Evolutionary conservation across 2,113 vertebrate species (phyloP).

Genomic region (Lagenorhynchus albirostris): DNA sequence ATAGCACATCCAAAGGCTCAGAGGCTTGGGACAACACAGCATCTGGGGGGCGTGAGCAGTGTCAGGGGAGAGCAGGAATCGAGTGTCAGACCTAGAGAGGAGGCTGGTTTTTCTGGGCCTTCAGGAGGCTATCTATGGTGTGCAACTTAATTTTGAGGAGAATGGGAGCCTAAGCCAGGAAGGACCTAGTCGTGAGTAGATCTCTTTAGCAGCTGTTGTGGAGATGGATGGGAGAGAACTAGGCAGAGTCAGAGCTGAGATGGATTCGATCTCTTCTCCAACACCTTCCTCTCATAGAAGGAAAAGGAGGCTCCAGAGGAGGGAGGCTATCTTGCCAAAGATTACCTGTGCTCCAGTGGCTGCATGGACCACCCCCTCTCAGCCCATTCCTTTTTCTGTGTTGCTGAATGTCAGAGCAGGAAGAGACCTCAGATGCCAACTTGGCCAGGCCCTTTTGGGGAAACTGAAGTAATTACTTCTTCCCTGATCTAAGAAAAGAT

Average conservation of each 20-base stretch:
- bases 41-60: background rate
- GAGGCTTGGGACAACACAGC: background rate
- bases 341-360: background rate
- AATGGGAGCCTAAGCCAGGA: background rate
- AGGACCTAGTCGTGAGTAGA: background rate
- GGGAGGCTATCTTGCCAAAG: background rate
- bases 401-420: background rate
- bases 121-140: accelerated
- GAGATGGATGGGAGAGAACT: background rate
- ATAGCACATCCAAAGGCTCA: background rate
- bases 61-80: background rate
- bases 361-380: background rate
- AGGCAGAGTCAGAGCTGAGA: background rate
- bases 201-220: background rate
- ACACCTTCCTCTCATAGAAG: background rate
- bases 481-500: background rate
- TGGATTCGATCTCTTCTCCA: background rate
- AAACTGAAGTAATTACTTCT: background rate
- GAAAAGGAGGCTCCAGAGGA: background rate
- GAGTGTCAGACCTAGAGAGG: background rate
- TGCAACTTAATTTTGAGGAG: background rate
- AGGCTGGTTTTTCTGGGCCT: background rate
- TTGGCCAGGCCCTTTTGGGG: background rate
- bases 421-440: background rate
- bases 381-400: background rate